Base-by-base conservation (phyloP, 2,888 invertebrate species). In the Tetragonula carbonaria region DNA sequence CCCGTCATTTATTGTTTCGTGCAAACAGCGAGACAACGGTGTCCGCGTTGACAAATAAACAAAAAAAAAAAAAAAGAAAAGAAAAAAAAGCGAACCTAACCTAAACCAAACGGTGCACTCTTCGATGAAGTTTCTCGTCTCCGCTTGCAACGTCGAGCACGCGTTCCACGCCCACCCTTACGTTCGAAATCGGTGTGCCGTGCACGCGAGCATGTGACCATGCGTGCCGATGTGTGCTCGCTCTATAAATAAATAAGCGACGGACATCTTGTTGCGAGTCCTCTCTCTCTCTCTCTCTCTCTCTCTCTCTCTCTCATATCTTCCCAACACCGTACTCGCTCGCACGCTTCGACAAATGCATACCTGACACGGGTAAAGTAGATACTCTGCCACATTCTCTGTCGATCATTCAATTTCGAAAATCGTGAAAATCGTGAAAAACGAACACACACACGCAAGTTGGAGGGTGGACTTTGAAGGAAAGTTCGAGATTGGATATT, bases 231-330 rank as follows among this genome's bases (percentile, higher is more conserved):
- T 88, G 88, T 91, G 88, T 86, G 91, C 90, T 91, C 91, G 89
- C 90, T 92, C 93, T 93, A 93, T 93, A 93, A 93, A 93, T 93
- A 93, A 93, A 92, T 92, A 93, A 91, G 83, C 92, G 90, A 92
- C 91, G 91, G 91, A 93, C 92, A 92, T 92, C 91, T 92, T 90
- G 91, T 91, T 91, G 87, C 90, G 74, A 84, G 76, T 85, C 79
- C 83, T 74, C 63, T 72, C 59, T 74, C 72, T 70, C 66, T 74
- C 86, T 82, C 77, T 89, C 86, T n/a, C 59, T 55, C 63, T 23
- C 23, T 38, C 65, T 73, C 88, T 84, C 79, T 85, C 77, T 28
- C 28, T 28, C 28, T 28, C 28, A 28, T 28, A 66, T 80, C 74
- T n/a, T n/a, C 66, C 72, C 59, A 74, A 70, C 77, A 38, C 55